Evolutionary conservation across 1,140 invertebrate genomes (phyloP), one percentile per base, ranked within the genome.

Genomic region (Camponotus floridanus): DNA sequence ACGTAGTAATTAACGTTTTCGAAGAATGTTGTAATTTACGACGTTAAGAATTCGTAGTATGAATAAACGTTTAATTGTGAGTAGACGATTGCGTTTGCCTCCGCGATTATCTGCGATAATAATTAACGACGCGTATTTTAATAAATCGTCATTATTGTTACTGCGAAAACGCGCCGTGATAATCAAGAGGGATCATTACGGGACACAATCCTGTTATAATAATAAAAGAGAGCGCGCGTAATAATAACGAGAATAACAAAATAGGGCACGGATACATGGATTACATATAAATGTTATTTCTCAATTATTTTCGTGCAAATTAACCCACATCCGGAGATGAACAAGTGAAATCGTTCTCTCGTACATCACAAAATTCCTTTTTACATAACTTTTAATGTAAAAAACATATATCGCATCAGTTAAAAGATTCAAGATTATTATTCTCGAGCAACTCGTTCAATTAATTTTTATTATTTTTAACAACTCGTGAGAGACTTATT

Each of bases 91-190:
- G 31, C 57, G 79, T 83, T 83, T 83, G 42, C 79, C 67, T 80
- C 39, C 55, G 68, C 79, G 79, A 83, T 83, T 83, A 83, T 83
- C 79, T 68, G 55, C 36, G 79, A 83, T 83, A 83, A 83, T 83
- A 83, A 83, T 83, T 83, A 83, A 83, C 68, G 79, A 62, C 26
- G 68, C 79, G 68, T 83, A 74, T 83, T 81, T 83, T 61, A 83
- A 83, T 83, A 83, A 83, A 83, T 83, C 68, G 79, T 83, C 59
- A 83, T 83, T 83, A 83, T 83, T 74, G 79, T 74, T 74, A 74
- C 42, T 61, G 67, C 68, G 55, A 71, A 36, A 21, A 18, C 76
- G 65, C n/a, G 45, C n/a, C 57, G 26, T 31, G 68, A 83, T 83
- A 83, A 83, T 83, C 79, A 83, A 74, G 67, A 39, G 55, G 42